phyloP scores from a whole-genome alignment of 2,113 vertebrate species.

The Brienomyrus brachyistius region DNA sequence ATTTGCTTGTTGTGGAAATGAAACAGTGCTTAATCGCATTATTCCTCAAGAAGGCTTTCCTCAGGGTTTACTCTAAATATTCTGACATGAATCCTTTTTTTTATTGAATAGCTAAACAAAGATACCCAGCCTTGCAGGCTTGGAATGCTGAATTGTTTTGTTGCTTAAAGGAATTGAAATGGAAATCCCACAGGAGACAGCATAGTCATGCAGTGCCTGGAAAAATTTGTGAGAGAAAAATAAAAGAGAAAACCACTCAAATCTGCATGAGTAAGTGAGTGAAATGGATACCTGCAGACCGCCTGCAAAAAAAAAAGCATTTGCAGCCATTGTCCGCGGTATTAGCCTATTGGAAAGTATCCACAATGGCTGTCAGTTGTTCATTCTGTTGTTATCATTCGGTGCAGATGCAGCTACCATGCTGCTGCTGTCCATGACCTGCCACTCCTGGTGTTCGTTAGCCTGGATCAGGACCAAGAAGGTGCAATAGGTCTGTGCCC shows the following conservation, averaged over 20 bases:
- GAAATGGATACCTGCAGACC: constrained; percentile 11
- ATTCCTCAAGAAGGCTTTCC: not conserved
- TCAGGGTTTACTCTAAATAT: not conserved
- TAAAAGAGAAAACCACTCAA: not conserved
- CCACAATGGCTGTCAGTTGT: not conserved
- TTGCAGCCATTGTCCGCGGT: not conserved
- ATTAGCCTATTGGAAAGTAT: not conserved
- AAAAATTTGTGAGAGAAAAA: not conserved
- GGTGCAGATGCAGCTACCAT: not conserved
- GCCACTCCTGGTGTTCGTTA: not conserved
- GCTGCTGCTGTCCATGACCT: not conserved
- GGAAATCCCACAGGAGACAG: not conserved
- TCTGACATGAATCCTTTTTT: constrained; percentile 10
- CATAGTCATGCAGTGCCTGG: not conserved
- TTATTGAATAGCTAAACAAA: constrained; percentile 4
- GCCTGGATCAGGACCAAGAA: not conserved
- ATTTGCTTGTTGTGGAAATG: not conserved
- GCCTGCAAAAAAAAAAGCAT: not conserved
- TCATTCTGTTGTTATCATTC: not conserved
- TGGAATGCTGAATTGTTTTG: not conserved
- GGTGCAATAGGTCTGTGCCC: not conserved
- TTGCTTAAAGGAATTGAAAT: not conserved
- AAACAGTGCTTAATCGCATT: not conserved
- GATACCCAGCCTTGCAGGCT: not conserved
- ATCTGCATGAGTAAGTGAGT: constrained; percentile 9